These are phyloP conservation scores for Pseudomyrmex cubaensis DNA, from an alignment of 1,140 invertebrate species.

Conservation along the genomic window DNA sequence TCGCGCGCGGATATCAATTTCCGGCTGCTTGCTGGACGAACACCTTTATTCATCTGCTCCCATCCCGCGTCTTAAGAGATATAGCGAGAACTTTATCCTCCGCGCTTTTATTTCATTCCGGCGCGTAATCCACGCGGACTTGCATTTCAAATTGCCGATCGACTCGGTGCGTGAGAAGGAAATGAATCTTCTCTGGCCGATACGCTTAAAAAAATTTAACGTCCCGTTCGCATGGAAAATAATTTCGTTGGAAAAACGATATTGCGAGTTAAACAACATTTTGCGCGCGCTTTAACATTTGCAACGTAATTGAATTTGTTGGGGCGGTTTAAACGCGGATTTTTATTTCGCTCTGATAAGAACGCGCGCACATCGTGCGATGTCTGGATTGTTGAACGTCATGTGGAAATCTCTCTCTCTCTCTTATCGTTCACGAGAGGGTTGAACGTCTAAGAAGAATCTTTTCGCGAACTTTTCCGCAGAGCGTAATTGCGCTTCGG, in stretches of 20 bases:
- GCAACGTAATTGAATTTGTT: slow-evolving; percentile 40
- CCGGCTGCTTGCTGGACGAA: slow-evolving; percentile 48
- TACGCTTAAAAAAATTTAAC: slow-evolving; percentile 41
- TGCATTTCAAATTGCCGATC: slow-evolving; percentile 45
- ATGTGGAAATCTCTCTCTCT: background rate
- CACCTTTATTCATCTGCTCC: slow-evolving; percentile 52
- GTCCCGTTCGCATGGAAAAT: slow-evolving; percentile 6
- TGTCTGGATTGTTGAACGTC: background rate
- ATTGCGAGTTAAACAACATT: slow-evolving; percentile 33
- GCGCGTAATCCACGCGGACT: slow-evolving; percentile 30
- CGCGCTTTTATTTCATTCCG: slow-evolving; percentile 58
- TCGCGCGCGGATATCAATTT: slow-evolving; percentile 68
- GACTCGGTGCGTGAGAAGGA: slow-evolving; percentile 35
- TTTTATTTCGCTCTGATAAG: background rate
- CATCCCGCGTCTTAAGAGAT: slow-evolving; percentile 5
- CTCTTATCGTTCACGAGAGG: slow-evolving; percentile 6
- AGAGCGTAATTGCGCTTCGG: slow-evolving; percentile 24
- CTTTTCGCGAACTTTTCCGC: background rate
- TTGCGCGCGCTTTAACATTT: slow-evolving; percentile 31
- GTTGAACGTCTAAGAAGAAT: background rate
- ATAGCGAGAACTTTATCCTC: slow-evolving; percentile 44
- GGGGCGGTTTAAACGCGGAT: background rate
- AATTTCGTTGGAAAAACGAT: slow-evolving; percentile 43
- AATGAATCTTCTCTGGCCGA: slow-evolving; percentile 42
- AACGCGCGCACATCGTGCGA: background rate